A percentile compares a stretch with the other conserved stretches of the same genome.
These are phyloP conservation scores for Deilephila porcellus DNA, from an alignment of 2,888 invertebrate species.

Conservation along the genomic window DNA sequence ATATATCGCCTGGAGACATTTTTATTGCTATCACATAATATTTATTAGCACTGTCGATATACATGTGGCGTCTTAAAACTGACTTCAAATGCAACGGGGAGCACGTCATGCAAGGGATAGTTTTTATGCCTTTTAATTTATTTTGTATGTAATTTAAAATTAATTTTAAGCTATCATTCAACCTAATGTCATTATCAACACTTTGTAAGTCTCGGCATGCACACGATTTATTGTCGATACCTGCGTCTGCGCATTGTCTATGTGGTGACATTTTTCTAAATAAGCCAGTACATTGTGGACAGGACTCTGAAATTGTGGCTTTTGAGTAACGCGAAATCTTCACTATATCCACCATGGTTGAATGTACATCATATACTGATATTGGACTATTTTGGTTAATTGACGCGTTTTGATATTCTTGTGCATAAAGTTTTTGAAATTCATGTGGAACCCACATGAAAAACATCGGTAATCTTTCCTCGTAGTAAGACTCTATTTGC, in stretches of 20 bases:
- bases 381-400: slow-evolving; percentile 87
- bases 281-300: slow-evolving; percentile 86
- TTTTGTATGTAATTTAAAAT: slow-evolving; percentile 47
- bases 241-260: slow-evolving; percentile 87
- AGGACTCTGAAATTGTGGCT: slow-evolving; percentile 80
- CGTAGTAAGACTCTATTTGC: slow-evolving; percentile 89
- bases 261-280: slow-evolving; percentile 82
- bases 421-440: slow-evolving; percentile 80
- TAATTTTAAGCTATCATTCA: background rate
- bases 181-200: slow-evolving; percentile 1
- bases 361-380: slow-evolving; percentile 89
- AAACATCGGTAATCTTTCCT: slow-evolving; percentile 90
- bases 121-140: slow-evolving; percentile 47
- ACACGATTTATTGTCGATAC: slow-evolving; percentile 90
- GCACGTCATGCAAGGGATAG: slow-evolving; percentile 70
- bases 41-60: slow-evolving; percentile 57
- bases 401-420: slow-evolving; percentile 82
- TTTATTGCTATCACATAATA: slow-evolving; percentile 86
- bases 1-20: slow-evolving; percentile 85
- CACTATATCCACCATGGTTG: slow-evolving; percentile 87
- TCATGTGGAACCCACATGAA: slow-evolving; percentile 87
- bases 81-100: slow-evolving; percentile 74
- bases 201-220: slow-evolving; percentile 81
- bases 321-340: slow-evolving; percentile 58
- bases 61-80: slow-evolving; percentile 71